A percentile compares a stretch with the other conserved stretches of the same genome.
These are phyloP conservation scores for Phalloptychus januarius DNA, from an alignment of 2,797 vertebrate genomes.

Conservation along the genomic window DNA sequence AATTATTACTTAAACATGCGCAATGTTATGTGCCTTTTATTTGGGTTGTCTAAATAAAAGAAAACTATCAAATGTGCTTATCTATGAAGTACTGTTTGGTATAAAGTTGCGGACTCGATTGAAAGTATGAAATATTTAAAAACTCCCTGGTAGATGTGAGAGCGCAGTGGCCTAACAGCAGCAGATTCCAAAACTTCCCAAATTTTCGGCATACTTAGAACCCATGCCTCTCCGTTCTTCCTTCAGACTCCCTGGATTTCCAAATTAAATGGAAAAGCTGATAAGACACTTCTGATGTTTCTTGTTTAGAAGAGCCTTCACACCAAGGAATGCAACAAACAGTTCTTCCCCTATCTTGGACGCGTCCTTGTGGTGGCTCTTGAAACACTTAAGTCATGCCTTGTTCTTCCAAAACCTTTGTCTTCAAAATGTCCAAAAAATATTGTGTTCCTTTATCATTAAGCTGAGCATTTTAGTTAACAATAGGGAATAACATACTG, in stretches of 20 bases:
- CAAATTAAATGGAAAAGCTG: not conserved
- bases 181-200: not conserved
- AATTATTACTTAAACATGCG: constrained; percentile 99
- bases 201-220: not conserved
- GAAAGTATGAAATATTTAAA: not conserved
- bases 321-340: not conserved
- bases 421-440: not conserved
- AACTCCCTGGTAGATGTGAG: not conserved
- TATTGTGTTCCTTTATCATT: not conserved
- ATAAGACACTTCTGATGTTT: not conserved
- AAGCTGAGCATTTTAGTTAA: not conserved
- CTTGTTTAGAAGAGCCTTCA: not conserved
- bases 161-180: not conserved
- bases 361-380: not conserved
- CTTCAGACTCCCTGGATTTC: not conserved
- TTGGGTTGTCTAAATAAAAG: constrained; percentile 99
- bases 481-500: not conserved
- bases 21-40: constrained; percentile 99
- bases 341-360: not conserved
- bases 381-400: not conserved
- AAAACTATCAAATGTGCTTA: constrained; percentile 83
- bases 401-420: not conserved
- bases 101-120: not conserved
- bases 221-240: not conserved
- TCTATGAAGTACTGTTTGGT: constrained; percentile 42